Base-by-base conservation (phyloP, 2,113 vertebrate species). In the Epinephelus moara region DNA sequence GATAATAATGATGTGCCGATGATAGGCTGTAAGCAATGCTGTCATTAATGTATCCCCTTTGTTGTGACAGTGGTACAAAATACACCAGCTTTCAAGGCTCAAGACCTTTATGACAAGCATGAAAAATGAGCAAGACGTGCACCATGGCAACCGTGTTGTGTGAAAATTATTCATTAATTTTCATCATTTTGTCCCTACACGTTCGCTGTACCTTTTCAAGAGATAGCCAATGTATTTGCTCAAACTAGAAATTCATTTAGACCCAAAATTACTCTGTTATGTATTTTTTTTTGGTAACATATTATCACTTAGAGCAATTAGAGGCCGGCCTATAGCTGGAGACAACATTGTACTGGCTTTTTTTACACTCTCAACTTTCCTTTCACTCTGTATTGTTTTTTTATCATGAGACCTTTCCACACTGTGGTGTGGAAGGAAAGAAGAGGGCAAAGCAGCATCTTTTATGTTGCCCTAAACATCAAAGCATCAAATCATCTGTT, bases 401-500 rank as follows among this genome's bases (percentile, higher is more conserved):
- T 4, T 75, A 27, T 23, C 19, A 52, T 17, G 1, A 42, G 72
- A 62, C 42, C 14, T 81, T 62, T 50, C 61, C 73, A 59, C 33
- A 27, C 4, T 37, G 64, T 50, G 64, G 66, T 3, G 33, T 40
- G 49, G 77, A 78, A 53, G 27, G 53, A 60, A 79, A 45, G 23
- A 19, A 2, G 62, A 79, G 53, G 45, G 50, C 55, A 66, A 77
- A 78, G 49, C 60, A n/a, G 53, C 63, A 69, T 70, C 14, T 68
- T 63, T 75, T 40, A 49, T 30, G 42, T 66, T 74, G 57, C 14
- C 82, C 73, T 79, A 79, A 52, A 79, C 66, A 79, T 81, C 52
- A 84, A 82, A 88, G 56, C 47, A 30, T 70, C 60, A 73, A 85
- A 88, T 85, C 61, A 45, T 57, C 66, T 63, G 70, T 73, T 37